Conservation (phyloP, 2,888 invertebrate genomes). For the Acrobasis suavella region DNA sequence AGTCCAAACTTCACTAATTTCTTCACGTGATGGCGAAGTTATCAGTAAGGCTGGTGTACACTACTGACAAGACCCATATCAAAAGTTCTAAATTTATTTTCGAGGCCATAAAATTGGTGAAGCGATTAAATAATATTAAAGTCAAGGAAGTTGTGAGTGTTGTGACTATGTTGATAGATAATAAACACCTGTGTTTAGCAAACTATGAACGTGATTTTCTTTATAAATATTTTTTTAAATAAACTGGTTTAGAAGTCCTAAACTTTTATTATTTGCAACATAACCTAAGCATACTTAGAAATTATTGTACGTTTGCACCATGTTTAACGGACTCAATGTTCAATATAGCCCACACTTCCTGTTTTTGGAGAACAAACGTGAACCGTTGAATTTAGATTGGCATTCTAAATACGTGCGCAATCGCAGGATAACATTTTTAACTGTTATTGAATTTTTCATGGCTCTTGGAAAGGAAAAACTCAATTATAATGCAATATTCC, state of each 20-base stretch:
- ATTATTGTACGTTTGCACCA: background rate
- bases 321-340: background rate
- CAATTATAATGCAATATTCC: conserved; percentile 9
- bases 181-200: background rate
- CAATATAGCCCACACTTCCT: background rate
- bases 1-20: conserved; percentile 3
- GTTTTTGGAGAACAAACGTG: background rate
- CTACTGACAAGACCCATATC: background rate
- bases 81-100: background rate
- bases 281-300: no score
- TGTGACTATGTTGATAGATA: background rate
- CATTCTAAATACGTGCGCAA: background rate
- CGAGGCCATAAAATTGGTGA: background rate
- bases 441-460: conserved; percentile 6
- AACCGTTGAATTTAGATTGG: background rate
- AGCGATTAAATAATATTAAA: background rate
- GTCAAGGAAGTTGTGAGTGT: background rate
- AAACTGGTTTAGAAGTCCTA: no score
- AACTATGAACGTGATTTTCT: background rate
- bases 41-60: background rate
- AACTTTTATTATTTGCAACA: no score
- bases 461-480: conserved; percentile 11
- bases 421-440: conserved; percentile 1
- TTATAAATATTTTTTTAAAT: no score
- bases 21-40: background rate